Evolutionary conservation across 2,113 vertebrate species (phyloP).

Genomic region (Spheniscus mendiculus): DNA sequence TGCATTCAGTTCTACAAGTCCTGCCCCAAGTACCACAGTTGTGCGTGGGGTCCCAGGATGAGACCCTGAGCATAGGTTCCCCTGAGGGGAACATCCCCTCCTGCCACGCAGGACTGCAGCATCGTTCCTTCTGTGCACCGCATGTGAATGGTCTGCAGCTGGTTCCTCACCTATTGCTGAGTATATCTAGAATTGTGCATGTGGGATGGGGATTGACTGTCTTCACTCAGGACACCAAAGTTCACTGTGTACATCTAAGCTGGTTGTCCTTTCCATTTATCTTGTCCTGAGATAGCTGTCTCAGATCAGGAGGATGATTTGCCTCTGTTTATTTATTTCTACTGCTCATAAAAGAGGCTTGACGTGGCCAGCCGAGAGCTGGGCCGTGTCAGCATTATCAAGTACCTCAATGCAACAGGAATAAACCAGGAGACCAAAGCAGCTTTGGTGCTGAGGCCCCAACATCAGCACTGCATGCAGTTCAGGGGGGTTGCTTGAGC

Average conservation of each 20-base stretch:
- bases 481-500: neutral
- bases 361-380: neutral
- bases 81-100: neutral
- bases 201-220: neutral
- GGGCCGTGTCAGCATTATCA: neutral
- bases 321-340: neutral
- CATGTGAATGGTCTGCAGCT: neutral
- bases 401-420: neutral
- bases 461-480: neutral
- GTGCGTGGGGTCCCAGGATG: accelerated
- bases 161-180: neutral
- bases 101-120: neutral
- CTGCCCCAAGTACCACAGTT: neutral
- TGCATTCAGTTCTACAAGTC: neutral
- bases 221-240: neutral
- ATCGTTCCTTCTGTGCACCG: neutral
- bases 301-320: neutral
- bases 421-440: neutral
- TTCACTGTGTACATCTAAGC: neutral
- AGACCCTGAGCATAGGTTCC: neutral
- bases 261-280: neutral
- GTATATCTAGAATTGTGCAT: neutral
- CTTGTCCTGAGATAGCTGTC: neutral
- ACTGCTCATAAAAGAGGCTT: neutral
- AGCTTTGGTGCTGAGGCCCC: neutral